phyloP scores from a whole-genome alignment of 2,797 vertebrate species.

The Ceryle rudis region DNA sequence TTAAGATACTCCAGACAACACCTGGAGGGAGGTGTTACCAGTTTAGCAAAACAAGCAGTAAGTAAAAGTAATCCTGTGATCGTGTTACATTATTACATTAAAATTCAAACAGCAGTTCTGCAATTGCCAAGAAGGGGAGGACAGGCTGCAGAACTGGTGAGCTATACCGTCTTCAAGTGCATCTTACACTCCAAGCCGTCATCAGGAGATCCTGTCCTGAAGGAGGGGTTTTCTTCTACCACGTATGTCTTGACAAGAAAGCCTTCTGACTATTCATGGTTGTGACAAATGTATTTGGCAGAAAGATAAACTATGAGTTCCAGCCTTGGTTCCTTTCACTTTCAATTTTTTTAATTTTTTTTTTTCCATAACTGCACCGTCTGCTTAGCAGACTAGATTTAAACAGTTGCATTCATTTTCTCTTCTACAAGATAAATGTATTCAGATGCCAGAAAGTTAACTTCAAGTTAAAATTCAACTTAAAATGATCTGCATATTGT shows the following conservation, averaged over 20 bases:
- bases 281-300: background rate
- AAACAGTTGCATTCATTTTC: background rate
- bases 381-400: background rate
- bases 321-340: background rate
- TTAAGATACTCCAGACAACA: background rate
- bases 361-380: background rate
- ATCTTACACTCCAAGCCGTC: background rate
- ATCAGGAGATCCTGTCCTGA: background rate
- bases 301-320: background rate
- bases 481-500: background rate
- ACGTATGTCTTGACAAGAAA: background rate
- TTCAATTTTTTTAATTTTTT: background rate
- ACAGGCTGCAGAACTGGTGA: background rate
- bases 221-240: background rate
- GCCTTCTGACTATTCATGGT: background rate
- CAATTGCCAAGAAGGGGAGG: background rate
- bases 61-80: background rate
- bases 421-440: background rate
- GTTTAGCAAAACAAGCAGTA: background rate
- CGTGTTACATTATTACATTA: too few relatives aligned
- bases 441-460: background rate
- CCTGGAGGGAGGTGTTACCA: background rate
- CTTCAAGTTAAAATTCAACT: background rate
- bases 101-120: background rate
- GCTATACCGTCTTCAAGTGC: background rate